Evolutionary conservation across 2,797 vertebrate genomes (phyloP), one percentile per base, ranked within the genome.

Genomic region (Alectoris magna): DNA sequence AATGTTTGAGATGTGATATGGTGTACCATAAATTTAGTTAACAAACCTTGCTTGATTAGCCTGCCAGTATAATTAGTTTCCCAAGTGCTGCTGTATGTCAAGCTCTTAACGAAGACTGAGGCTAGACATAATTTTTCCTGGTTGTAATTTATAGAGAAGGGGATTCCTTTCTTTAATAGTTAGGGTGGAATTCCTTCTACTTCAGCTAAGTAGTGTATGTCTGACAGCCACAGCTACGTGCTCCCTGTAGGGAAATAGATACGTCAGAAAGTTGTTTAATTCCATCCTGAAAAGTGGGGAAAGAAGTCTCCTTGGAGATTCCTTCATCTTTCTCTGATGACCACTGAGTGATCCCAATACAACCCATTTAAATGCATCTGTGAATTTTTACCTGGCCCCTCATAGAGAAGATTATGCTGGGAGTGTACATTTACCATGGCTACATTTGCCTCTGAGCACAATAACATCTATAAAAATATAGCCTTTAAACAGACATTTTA

Each of bases 41-140:
- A 66, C 58, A 80, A 21, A 36, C 13, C 58, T 55, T 55, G 6
- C 38, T 67, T 79, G 70, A 78, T 86, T 84, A 78, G 67, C 87
- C 44, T 85, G 72, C 80, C 75, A 83, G 18, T 15, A 51, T 77
- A 89, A 93, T 83, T 34, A 85, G 63, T 43, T 78, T 84, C 80
- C 80, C 70, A 63, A 75, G 56, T 80, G 71, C 39, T 86, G 31
- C 9, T 68, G 68, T 92, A 90, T 88, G 90, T 81, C 88, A 90
- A 88, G 11, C 8, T 68, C 41, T 71, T 87, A 74, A 83, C 24
- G 91, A 91, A 95, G 49, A 34, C 31, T 85, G 49, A 80, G 19
- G 15, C 23, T 71, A 69, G 19, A 78, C 71, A 39, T 41, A 39
- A 9, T 39, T 19, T 41, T 74, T 68, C 80, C 41, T n/a, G 72